Percentiles rank a stretch among this genome's conserved stretches.
Evolutionary conservation across 2,888 invertebrate genomes (phyloP).

Genomic region (Muscina levida): DNA sequence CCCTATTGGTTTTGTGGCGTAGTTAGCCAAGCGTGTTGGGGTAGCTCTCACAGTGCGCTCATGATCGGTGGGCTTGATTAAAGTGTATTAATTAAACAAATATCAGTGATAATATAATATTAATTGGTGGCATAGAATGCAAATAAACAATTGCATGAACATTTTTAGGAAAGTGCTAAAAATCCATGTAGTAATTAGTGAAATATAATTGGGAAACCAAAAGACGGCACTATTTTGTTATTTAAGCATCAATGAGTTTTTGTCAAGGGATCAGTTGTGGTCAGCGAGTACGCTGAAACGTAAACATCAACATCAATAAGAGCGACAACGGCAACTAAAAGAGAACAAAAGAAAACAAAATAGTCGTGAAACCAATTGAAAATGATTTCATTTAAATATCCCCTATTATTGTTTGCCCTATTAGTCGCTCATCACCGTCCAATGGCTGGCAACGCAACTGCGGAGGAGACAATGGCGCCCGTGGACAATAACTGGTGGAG

Average conservation of each 20-base stretch:
- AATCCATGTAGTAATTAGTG: conserved; percentile 47
- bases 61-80: conserved; percentile 51
- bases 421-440: conserved; percentile 39
- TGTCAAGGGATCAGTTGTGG: conserved; percentile 49
- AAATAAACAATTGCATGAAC: conserved; percentile 36
- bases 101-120: conserved; percentile 54
- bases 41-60: conserved; percentile 43
- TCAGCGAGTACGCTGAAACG: conserved; percentile 24
- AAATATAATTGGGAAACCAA: conserved; percentile 15
- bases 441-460: conserved; percentile 38
- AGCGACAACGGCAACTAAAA: conserved; percentile 19
- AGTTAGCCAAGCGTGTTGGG: conserved; percentile 51
- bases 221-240: conserved; percentile 42
- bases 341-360: conserved; percentile 36
- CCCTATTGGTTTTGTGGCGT: conserved; percentile 12
- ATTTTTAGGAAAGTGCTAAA: conserved; percentile 22
- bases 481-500: conserved; percentile 85
- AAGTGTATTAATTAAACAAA: conserved; percentile 54
- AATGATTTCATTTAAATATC: conserved; percentile 38
- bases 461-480: conserved; percentile 70
- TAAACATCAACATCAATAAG: conserved; percentile 2
- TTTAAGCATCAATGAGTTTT: conserved; percentile 58
- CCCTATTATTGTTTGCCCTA: conserved; percentile 28
- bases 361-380: conserved; percentile 28
- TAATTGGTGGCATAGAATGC: conserved; percentile 4